These are phyloP conservation scores for Pteronura brasiliensis DNA, from an alignment of 2,113 vertebrate species.

Conservation along the genomic window DNA sequence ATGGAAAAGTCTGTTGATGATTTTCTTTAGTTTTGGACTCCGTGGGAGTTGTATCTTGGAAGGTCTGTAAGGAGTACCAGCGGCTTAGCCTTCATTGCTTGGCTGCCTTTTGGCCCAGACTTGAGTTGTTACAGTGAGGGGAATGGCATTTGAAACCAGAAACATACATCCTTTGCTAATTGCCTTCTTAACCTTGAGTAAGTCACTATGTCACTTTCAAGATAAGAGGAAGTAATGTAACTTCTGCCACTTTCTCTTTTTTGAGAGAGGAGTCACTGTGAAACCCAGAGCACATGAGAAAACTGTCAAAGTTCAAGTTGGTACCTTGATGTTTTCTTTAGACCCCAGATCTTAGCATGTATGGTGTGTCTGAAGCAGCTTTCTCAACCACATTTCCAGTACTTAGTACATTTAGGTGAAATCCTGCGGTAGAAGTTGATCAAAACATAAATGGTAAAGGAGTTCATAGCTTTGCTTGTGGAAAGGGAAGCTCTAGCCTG, in stretches of 20 bases:
- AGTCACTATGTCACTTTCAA: not conserved
- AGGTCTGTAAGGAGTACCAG: not conserved
- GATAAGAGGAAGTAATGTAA: not conserved
- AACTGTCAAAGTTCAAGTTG: not conserved
- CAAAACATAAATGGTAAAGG: not conserved
- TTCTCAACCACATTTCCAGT: not conserved
- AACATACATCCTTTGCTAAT: not conserved
- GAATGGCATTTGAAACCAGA: not conserved
- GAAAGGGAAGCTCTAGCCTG: not conserved
- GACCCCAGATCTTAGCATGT: not conserved
- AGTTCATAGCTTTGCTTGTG: not conserved
- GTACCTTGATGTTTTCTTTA: not conserved
- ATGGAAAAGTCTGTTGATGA: constrained; percentile 43
- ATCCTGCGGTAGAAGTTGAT: not conserved
- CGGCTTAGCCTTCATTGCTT: not conserved
- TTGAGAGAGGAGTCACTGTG: not conserved
- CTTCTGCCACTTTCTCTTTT: not conserved
- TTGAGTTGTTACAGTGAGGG: not conserved
- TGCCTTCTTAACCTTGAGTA: not conserved
- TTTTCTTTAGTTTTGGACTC: not conserved
- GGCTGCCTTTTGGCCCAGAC: not conserved
- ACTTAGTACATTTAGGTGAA: not conserved
- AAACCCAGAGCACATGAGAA: not conserved
- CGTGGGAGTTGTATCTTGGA: not conserved
- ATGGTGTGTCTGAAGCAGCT: not conserved